Evolutionary conservation across 2,797 vertebrate genomes (phyloP).

Genomic region (Paramormyrops hopkinsi): DNA sequence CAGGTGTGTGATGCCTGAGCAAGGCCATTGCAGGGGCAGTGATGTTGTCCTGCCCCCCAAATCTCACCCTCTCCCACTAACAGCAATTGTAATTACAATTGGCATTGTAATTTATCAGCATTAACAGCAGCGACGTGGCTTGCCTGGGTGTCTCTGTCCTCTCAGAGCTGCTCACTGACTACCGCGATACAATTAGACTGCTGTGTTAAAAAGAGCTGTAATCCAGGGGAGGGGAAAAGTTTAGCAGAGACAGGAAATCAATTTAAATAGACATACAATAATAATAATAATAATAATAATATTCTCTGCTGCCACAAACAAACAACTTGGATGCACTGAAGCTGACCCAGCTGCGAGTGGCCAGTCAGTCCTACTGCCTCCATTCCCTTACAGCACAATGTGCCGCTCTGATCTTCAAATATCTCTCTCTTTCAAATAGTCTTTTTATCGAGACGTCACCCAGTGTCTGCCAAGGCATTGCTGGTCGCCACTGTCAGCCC

Average conservation of each 20-base stretch:
- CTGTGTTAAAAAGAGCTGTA: conserved; percentile 16
- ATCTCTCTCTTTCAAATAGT: conserved; percentile 3
- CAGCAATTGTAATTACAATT: conserved; percentile 37
- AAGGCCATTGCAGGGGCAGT: conserved; percentile 7
- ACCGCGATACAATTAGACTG: conserved; percentile 35
- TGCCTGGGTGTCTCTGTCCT: conserved; percentile 28
- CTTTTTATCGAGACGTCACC: background rate
- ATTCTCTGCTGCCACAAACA: background rate
- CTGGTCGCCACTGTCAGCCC: background rate
- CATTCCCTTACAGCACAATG: background rate
- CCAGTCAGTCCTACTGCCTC: background rate
- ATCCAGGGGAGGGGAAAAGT: background rate
- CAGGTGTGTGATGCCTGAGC: background rate
- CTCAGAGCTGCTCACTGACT: conserved; percentile 25
- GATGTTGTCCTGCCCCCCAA: conserved; percentile 13
- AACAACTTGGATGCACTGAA: background rate
- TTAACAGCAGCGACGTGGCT: conserved; percentile 37
- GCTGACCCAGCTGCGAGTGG: background rate
- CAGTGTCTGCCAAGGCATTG: background rate
- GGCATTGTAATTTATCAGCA: conserved; percentile 36
- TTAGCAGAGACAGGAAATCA: background rate
- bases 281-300: background rate
- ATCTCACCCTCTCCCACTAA: conserved; percentile 29
- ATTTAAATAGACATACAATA: background rate
- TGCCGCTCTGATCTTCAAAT: background rate